These are phyloP conservation scores for Beris chalybata DNA, from an alignment of 2,888 invertebrate genomes.

Conservation along the genomic window DNA sequence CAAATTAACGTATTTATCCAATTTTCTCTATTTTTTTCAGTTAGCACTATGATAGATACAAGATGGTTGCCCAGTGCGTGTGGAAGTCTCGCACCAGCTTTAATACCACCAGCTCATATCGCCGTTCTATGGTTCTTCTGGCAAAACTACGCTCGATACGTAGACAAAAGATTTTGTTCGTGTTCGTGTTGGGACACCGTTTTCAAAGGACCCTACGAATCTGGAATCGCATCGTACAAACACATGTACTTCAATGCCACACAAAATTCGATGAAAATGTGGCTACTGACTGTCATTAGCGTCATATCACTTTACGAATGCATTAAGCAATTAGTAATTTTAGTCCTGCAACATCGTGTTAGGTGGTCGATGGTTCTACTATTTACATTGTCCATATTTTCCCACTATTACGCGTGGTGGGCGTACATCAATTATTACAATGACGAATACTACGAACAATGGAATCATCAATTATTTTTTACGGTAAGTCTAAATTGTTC, in stretches of 20 bases:
- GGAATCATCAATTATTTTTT: slow-evolving; percentile 70
- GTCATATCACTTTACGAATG: slow-evolving; percentile 65
- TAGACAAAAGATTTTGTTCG: slow-evolving; percentile 67
- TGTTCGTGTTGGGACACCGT: slow-evolving; percentile 79
- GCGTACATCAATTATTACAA: slow-evolving; percentile 71
- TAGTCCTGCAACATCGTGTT: slow-evolving; percentile 60
- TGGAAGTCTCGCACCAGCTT: slow-evolving; percentile 56
- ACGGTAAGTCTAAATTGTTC: slow-evolving; percentile 51
- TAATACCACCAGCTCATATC: slow-evolving; percentile 66
- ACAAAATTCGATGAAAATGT: slow-evolving; percentile 66
- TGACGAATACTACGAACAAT: slow-evolving; percentile 70
- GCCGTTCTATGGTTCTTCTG: slow-evolving; percentile 66
- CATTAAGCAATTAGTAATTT: slow-evolving; percentile 60
- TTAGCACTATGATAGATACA: slow-evolving; percentile 49
- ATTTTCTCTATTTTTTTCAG: slow-evolving; percentile 5
- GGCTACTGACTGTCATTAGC: slow-evolving; percentile 63
- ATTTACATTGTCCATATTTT: slow-evolving; percentile 65
- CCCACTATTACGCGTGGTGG: slow-evolving; percentile 74
- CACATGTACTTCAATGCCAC: slow-evolving; percentile 73
- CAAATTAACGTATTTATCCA: too few species aligned
- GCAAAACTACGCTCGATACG: slow-evolving; percentile 67
- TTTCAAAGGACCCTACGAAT: slow-evolving; percentile 73
- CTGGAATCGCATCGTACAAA: slow-evolving; percentile 69
- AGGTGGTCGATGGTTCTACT: slow-evolving; percentile 65
- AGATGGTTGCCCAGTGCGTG: slow-evolving; percentile 55